Evolutionary conservation across 2,888 invertebrate species (phyloP).

Genomic region (Philereme vetulata): DNA sequence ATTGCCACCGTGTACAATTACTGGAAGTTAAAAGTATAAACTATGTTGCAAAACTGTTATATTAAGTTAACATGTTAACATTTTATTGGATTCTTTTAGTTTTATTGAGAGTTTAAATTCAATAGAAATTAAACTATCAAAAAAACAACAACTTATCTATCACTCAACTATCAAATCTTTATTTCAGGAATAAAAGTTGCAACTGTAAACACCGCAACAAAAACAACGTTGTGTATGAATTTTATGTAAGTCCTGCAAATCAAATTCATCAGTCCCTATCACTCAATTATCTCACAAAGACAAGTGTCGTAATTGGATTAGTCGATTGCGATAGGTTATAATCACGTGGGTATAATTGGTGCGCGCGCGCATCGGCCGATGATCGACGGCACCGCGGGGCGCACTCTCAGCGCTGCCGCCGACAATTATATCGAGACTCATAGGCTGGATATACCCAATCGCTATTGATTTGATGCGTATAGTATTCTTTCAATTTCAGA

Average conservation of each 20-base stretch:
- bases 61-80: too few species aligned
- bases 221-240: too few species aligned
- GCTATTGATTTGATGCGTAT: constrained; percentile 19
- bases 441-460: constrained; percentile 42
- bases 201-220: too few species aligned
- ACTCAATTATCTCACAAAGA: constrained; percentile 65
- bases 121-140: too few species aligned
- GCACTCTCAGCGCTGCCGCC: constrained; percentile 70
- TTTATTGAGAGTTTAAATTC: too few species aligned
- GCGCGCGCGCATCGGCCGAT: constrained; percentile 63
- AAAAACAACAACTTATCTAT: too few species aligned
- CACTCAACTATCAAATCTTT: too few species aligned
- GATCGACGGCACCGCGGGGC: constrained; percentile 78
- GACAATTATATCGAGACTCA: constrained; percentile 57
- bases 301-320: constrained; percentile 80
- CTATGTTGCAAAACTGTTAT: too few species aligned
- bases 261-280: constrained; percentile 46
- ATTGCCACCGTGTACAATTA: constrained; percentile 35
- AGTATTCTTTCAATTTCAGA: too few species aligned
- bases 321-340: constrained; percentile 59
- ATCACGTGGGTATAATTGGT: constrained; percentile 66
- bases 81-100: too few species aligned
- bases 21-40: neutral
- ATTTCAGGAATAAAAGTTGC: too few species aligned
- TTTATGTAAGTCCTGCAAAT: constrained; percentile 20